phyloP scores from a whole-genome alignment of 2,888 invertebrate species.

The Drosophila mayaguana region DNA sequence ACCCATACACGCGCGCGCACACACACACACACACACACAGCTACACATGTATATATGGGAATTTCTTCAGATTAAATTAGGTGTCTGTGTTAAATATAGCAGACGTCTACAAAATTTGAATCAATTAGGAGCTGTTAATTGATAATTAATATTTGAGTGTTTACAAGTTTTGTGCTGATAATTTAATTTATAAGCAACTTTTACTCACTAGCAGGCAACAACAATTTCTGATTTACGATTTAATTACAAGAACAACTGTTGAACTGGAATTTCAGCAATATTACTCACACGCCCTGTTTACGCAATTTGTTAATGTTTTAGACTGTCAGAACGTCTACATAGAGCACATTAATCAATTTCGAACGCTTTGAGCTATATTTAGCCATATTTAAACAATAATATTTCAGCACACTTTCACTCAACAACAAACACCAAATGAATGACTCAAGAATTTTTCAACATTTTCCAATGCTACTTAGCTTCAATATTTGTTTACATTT shows the following conservation, averaged over 20 bases:
- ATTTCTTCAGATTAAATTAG: constrained; percentile 1
- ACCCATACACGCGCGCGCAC: neutral
- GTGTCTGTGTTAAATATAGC: constrained; percentile 1
- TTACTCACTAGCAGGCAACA: neutral
- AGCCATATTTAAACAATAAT: constrained; percentile 25
- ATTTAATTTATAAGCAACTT: constrained; percentile 5
- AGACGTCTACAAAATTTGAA: constrained; percentile 8
- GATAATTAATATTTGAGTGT: constrained; percentile 9
- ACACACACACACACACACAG: neutral
- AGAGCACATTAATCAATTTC: constrained; percentile 25
- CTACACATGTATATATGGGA: neutral
- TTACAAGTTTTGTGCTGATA: constrained; percentile 14
- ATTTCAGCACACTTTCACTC: constrained; percentile 26
- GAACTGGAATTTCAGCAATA: neutral
- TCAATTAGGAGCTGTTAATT: constrained; percentile 22
- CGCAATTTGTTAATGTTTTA: constrained; percentile 16
- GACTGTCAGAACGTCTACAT: constrained; percentile 13
- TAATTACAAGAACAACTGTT: constrained; percentile 12
- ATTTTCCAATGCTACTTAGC: constrained; percentile 14
- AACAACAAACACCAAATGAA: constrained; percentile 6
- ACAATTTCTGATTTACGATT: neutral
- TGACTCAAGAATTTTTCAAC: constrained; percentile 35
- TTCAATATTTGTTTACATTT: constrained; percentile 29
- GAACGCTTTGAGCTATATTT: constrained; percentile 33
- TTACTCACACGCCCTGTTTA: constrained; percentile 29